Percentiles rank a stretch among this genome's conserved stretches.
These are phyloP conservation scores for Podiceps cristatus DNA, from an alignment of 2,113 vertebrate genomes.

Conservation along the genomic window DNA sequence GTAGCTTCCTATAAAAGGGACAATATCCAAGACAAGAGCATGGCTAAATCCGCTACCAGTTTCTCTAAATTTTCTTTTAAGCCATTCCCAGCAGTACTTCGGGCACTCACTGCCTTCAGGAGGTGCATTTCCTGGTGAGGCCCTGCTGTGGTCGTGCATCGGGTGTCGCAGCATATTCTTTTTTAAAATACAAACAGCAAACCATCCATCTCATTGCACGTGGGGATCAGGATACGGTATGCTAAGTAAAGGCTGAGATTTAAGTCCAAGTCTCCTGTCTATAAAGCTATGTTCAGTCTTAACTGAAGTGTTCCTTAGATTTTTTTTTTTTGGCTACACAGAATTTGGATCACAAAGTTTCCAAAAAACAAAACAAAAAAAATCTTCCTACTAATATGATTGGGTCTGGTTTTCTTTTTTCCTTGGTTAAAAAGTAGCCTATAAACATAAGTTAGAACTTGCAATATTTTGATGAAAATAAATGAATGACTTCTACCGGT, in stretches of 20 bases:
- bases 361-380: not conserved
- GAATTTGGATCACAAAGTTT: not conserved
- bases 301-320: not conserved
- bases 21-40: not conserved
- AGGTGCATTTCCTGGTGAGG: not conserved
- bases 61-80: not conserved
- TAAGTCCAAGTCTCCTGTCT: not conserved
- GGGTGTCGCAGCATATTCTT: not conserved
- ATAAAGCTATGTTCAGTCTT: not conserved
- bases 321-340: not conserved
- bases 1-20: not conserved
- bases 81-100: not conserved
- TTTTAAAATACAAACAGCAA: not conserved
- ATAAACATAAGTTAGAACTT: not conserved
- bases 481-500: not conserved
- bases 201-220: not conserved
- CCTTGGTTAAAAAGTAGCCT: not conserved
- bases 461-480: not conserved
- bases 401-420: accelerated
- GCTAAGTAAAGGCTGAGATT: not conserved
- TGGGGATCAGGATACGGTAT: not conserved
- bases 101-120: not conserved
- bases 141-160: not conserved
- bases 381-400: not conserved
- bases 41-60: not conserved